Percentiles rank a stretch among this genome's conserved stretches.
Evolutionary conservation across 2,113 vertebrate genomes (phyloP).

Genomic region (Galemys pyrenaicus): DNA sequence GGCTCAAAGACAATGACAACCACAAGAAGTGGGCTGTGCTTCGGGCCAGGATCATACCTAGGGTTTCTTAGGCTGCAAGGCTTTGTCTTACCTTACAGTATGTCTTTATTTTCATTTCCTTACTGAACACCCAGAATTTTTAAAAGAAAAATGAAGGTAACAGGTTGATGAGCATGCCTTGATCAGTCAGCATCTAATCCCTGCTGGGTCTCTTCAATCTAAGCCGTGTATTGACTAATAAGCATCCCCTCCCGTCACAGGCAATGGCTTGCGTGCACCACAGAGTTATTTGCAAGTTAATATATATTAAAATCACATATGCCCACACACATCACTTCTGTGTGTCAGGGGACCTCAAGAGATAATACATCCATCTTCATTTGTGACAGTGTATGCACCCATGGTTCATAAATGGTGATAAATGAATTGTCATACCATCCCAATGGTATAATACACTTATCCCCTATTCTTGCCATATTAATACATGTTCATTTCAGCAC

Average conservation of each 20-base stretch:
- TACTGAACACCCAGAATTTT: not conserved
- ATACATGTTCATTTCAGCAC: conserved; percentile 63
- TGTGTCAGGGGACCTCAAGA: conserved; percentile 59
- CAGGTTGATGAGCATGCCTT: conserved; percentile 36
- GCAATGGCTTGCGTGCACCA: conserved; percentile 43
- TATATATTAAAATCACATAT: conserved; percentile 77
- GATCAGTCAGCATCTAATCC: conserved; percentile 61
- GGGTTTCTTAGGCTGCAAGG: not conserved
- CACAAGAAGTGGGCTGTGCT: not conserved
- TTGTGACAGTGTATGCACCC: conserved; percentile 71
- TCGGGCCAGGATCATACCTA: not conserved
- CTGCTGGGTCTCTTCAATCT: conserved; percentile 41
- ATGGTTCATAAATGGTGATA: conserved; percentile 75
- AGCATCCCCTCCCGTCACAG: conserved; percentile 50
- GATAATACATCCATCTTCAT: conserved; percentile 73
- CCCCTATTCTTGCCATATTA: conserved; percentile 60
- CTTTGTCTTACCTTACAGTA: not conserved
- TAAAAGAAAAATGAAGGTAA: conserved; percentile 51
- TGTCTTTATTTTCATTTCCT: conserved; percentile 32
- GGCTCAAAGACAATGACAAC: not conserved
- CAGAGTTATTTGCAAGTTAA: conserved; percentile 76
- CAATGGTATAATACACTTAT: conserved; percentile 64
- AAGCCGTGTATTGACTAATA: conserved; percentile 42
- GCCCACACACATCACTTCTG: conserved; percentile 65
- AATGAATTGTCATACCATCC: conserved; percentile 69